phyloP scores from a whole-genome alignment of 2,113 vertebrate species.

The Crypturellus undulatus region DNA sequence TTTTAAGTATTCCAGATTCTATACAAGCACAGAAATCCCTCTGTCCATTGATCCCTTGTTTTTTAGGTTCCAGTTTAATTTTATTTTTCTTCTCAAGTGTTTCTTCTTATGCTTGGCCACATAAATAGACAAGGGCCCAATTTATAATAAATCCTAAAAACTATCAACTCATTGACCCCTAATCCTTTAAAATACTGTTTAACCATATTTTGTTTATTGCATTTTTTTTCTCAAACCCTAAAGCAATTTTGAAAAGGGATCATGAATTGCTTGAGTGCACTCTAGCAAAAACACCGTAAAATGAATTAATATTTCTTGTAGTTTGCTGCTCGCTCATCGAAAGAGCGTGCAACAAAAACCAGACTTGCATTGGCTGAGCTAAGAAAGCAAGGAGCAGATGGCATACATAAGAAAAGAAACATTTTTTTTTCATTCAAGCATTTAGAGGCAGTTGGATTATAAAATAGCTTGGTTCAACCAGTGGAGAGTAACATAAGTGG shows the following conservation, averaged over 20 bases:
- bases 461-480: background rate
- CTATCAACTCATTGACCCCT: background rate
- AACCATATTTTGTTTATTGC: background rate
- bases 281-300: background rate
- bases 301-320: background rate
- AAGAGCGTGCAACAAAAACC: background rate
- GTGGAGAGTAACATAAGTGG: background rate
- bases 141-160: background rate
- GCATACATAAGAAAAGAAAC: background rate
- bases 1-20: background rate
- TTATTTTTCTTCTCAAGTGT: background rate
- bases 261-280: background rate
- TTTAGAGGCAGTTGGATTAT: background rate
- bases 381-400: background rate
- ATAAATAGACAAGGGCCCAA: background rate
- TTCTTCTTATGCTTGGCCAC: background rate
- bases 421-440: background rate
- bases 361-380: background rate
- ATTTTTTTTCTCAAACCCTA: background rate
- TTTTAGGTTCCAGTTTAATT: background rate
- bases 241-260: background rate
- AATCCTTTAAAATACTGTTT: background rate
- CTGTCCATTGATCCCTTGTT: background rate
- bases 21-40: background rate
- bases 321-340: background rate